A percentile compares a stretch with the other conserved stretches of the same genome.
phyloP scores from a whole-genome alignment of 2,797 vertebrate genomes.

The Poeciliopsis infans region DNA sequence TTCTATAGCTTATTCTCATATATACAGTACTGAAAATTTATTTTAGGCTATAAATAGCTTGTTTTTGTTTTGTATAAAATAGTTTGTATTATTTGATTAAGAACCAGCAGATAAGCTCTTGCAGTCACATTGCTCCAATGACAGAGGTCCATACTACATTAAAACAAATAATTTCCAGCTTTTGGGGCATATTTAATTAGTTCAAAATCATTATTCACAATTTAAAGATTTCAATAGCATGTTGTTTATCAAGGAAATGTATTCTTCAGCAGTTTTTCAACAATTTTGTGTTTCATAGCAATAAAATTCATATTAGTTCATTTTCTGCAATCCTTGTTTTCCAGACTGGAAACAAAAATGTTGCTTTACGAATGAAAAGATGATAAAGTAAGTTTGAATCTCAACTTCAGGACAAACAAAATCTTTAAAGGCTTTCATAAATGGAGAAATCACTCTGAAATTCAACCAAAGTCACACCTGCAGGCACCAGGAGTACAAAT shows the following conservation, averaged over 20 bases:
- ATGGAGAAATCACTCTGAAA: constrained; percentile 48
- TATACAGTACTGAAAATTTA: not conserved
- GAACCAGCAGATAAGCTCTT: not conserved
- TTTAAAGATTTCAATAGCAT: not conserved
- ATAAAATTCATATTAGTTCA: not conserved
- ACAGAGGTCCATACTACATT: not conserved
- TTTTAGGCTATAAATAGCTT: not conserved
- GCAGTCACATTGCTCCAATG: not conserved
- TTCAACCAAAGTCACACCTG: constrained; percentile 40
- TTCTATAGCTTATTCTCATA: not conserved
- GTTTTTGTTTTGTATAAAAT: no score
- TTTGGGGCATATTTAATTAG: not conserved
- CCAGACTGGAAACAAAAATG: constrained; percentile 14
- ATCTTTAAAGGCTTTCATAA: constrained; percentile 47
- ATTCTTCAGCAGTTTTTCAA: not conserved
- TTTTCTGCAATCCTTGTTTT: not conserved
- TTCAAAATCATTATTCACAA: not conserved
- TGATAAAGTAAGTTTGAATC: constrained; percentile 13
- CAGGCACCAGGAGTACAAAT: constrained; percentile 43
- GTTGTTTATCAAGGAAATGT: not conserved
- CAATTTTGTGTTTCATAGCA: not conserved
- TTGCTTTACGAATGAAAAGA: constrained; percentile 30
- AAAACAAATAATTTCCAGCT: not conserved
- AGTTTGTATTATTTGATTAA: not conserved
- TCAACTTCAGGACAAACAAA: constrained; percentile 38